phyloP scores from a whole-genome alignment of 2,113 vertebrate genomes.

The Pelvicachromis taeniatus region DNA sequence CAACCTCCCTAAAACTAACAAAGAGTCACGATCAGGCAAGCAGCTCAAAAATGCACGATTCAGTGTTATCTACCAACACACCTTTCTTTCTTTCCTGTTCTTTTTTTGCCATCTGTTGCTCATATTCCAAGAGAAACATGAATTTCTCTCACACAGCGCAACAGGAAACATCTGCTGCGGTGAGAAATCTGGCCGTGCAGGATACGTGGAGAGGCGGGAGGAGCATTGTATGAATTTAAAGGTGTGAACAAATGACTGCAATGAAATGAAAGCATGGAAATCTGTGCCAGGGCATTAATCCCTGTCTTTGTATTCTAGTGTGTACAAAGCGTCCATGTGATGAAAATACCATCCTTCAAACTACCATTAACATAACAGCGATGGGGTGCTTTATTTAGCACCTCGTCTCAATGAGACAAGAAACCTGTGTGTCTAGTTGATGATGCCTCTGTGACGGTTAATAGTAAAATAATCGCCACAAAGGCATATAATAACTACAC shows the following conservation, averaged over 20 bases:
- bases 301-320: neutral
- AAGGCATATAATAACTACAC: neutral
- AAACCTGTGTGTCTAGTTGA: neutral
- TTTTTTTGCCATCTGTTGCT: conserved; percentile 45
- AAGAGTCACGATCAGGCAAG: neutral
- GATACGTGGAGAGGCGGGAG: conserved; percentile 4
- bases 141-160: conserved; percentile 31
- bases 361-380: neutral
- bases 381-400: neutral
- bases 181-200: conserved; percentile 24
- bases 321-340: neutral
- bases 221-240: neutral
- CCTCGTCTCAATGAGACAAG: neutral
- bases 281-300: neutral
- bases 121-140: conserved; percentile 42
- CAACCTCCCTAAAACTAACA: neutral
- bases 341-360: neutral
- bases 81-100: conserved; percentile 42
- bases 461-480: neutral
- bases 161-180: conserved; percentile 63
- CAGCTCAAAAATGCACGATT: conserved; percentile 16
- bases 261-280: neutral
- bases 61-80: conserved; percentile 46
- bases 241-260: conserved; percentile 29
- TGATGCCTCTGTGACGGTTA: neutral